These are phyloP conservation scores for Acrocephalus kingi DNA, from an alignment of 2,113 vertebrate species.

Conservation along the genomic window DNA sequence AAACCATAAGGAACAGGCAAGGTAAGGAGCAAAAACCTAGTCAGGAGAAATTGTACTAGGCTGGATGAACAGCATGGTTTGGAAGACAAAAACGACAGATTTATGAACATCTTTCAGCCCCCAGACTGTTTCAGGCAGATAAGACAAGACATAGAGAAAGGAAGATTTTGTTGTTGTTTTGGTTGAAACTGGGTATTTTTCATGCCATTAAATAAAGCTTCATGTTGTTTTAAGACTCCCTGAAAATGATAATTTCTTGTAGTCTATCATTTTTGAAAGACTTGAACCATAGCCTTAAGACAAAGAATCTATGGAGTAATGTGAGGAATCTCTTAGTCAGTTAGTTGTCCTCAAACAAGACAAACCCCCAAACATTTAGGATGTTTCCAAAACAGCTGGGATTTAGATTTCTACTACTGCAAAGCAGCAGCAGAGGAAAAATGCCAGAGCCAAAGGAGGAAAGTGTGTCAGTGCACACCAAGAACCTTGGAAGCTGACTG, in stretches of 20 bases:
- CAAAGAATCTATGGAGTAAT: not conserved
- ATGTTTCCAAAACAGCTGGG: not conserved
- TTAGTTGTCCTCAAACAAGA: not conserved
- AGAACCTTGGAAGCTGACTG: not conserved
- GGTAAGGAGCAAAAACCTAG: not conserved
- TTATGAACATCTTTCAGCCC: not conserved
- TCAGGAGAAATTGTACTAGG: not conserved
- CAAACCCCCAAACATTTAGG: not conserved
- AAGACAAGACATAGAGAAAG: not conserved
- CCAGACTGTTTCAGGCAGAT: not conserved
- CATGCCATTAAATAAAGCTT: not conserved
- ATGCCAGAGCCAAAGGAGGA: not conserved
- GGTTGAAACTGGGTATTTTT: not conserved
- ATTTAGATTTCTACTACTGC: not conserved
- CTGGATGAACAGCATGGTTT: not conserved
- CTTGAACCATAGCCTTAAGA: not conserved
- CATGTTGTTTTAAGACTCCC: not conserved
- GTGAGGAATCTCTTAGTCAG: not conserved
- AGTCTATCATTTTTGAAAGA: not conserved
- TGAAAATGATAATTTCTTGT: not conserved
- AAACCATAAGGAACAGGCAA: not conserved
- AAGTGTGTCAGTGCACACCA: not conserved
- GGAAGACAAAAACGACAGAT: not conserved
- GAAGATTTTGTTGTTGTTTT: not conserved
- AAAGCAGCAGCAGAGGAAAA: slow-evolving; percentile 7